A percentile compares a stretch with the other conserved stretches of the same genome.
Conservation (phyloP, 2,888 invertebrate genomes). For the Tenthredo scrophulariae region DNA sequence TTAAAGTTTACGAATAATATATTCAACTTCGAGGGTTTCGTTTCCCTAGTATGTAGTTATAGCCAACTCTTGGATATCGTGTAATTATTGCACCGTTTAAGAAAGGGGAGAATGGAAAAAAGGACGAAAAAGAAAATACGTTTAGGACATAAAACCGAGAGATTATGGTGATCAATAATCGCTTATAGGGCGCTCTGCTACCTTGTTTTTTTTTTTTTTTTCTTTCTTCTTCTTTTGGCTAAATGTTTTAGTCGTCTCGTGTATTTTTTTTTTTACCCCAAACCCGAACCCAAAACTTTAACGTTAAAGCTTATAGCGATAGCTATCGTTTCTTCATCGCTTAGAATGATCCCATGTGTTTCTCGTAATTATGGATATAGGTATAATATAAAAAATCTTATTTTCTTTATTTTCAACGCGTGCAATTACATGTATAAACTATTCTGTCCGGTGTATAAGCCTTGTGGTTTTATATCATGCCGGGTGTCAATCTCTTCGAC, state of each 20-base stretch:
- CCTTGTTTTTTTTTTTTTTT: background rate
- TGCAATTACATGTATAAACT: background rate
- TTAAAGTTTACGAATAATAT: background rate
- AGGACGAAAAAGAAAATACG: background rate
- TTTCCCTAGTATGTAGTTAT: background rate
- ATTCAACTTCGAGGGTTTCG: background rate
- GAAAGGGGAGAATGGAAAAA: background rate
- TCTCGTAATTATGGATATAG: background rate
- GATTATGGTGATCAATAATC: conserved; percentile 44
- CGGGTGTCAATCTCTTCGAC: background rate
- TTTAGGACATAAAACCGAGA: conserved; percentile 12
- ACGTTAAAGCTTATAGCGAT: background rate
- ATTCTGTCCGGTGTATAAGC: background rate
- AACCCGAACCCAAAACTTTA: background rate
- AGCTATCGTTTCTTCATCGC: background rate
- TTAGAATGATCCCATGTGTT: background rate
- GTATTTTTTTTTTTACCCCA: background rate
- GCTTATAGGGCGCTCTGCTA: conserved; percentile 1
- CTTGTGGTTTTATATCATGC: background rate
- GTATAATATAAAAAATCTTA: background rate
- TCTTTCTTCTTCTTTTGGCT: background rate
- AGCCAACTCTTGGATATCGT: background rate
- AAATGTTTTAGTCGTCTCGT: conserved; percentile 24
- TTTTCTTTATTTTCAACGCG: background rate
- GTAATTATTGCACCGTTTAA: background rate